Base-by-base conservation (phyloP, 2,797 vertebrate species). In the Furcifer pardalis region DNA sequence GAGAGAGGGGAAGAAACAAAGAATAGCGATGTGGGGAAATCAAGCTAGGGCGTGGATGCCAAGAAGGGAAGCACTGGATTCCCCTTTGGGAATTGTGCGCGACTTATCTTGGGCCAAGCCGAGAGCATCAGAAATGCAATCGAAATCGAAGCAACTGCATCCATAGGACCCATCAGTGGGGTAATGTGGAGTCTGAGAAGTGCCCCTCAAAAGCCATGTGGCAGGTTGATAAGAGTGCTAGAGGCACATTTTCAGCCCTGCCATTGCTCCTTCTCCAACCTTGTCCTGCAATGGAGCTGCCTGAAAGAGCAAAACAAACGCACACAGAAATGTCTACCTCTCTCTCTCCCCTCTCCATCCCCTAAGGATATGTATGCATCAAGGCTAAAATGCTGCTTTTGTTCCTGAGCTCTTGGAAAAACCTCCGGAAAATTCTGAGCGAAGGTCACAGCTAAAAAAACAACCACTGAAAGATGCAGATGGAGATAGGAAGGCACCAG, bases 361-460 rank as follows among this genome's bases (percentile, higher is more conserved):
- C 52, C 52, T 19, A 56, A 56, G 52, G 52, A 19, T 21, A 56
- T 19, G 52, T 56, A 21, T 56, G 52, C 52, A 56, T 56, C 52
- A 72, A 59, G 83, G 76, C 83, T 84, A 59, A 63, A 27, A 75
- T 81, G 82, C 68, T 82, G 62, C 0, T 84, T 92, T 89, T 87
- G 82, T 74, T 88, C 59, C 65, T 77, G 19, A 68, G 80, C 56
- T 85, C 75, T 85, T 78, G 35, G 30, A 35, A 90, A 92, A 91
- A 85, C 40, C 82, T 88, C 86, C 74, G 81, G 77, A 87, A 94
- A 92, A 91, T 91, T 91, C 89, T 62, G 27, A 84, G 79, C 72
- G 87, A 89, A 92, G 91, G 89, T 93, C 91, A 90, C 75, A 59
- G 63, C 82, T 90, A 84, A 91, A 86, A n/a, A n/a, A n/a, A n/a